Evolutionary conservation across 2,797 vertebrate genomes (phyloP), one percentile per base, ranked within the genome.

Genomic region (Todus mexicanus): DNA sequence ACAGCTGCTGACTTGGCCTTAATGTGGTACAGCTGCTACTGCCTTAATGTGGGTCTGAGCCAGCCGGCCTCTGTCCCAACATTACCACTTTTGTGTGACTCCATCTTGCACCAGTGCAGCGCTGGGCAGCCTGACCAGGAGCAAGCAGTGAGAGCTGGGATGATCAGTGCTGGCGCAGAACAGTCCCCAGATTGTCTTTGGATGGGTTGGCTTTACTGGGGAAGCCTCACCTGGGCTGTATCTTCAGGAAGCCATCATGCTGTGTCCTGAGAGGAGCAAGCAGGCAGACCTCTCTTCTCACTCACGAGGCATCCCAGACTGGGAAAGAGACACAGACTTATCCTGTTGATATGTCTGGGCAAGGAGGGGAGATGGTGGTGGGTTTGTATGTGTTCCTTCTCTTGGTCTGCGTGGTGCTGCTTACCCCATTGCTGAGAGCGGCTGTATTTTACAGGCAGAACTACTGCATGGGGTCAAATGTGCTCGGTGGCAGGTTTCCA

Each of bases 401-500:
- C 15, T 22, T 54, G 50, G 15, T 59, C 51, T 73, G 60, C 5
- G 1, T 12, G 12, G 26, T 70, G 22, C 38, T 90, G 69, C 51
- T 56, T 84, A 15, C 1, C 10, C 7, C 11, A 20, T 63, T 63
- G 37, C 75, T 70, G 5, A 35, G 6, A 18, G 15, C 2, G 6
- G 48, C 17, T 69, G 15, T 72, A 6, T 78, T 68, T 79, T 71
- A 19, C 25, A 76, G 60, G 33, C 61, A 66, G 51, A 54, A 38
- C 42, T 86, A 56, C 73, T 87, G 69, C 70, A 73, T 81, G 42
- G 38, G 7, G 45, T 83, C 21, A 7, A 57, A 21, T 66, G 29
- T 86, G 68, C 68, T 48, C 50, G 69, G 47, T 93, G 91, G 79
- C 93, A 84, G 65, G n/a, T 61, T 92, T 95, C 91, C 92, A 94